Evolutionary conservation across 2,797 vertebrate genomes (phyloP).

Genomic region (Eutrigla gurnardus): DNA sequence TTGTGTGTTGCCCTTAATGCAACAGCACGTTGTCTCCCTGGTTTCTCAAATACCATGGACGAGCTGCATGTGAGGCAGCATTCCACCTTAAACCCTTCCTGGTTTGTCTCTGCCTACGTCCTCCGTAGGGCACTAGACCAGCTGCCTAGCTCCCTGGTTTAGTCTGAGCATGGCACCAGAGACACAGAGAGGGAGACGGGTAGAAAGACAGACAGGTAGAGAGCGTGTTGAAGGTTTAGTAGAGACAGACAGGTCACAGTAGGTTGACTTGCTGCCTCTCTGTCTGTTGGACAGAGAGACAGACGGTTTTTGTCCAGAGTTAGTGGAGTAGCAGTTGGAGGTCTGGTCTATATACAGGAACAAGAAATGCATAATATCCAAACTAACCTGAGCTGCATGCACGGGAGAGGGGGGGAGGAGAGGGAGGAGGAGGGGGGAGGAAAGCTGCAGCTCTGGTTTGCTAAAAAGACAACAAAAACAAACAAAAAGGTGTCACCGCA

Average conservation of each 20-base stretch:
- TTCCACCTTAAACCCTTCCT: slow-evolving; percentile 4
- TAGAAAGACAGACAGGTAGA: slow-evolving; percentile 36
- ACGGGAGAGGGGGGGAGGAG: not conserved
- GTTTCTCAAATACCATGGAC: not conserved
- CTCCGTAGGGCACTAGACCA: slow-evolving; percentile 32
- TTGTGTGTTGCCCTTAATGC: slow-evolving; percentile 15
- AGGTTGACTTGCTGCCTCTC: not conserved
- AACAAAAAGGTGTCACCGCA: not conserved
- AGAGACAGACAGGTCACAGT: slow-evolving; percentile 56
- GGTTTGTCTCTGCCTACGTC: slow-evolving; percentile 5
- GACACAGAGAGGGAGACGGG: slow-evolving; percentile 51
- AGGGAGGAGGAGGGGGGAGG: not conserved
- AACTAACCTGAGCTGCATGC: slow-evolving; percentile 55
- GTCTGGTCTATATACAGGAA: slow-evolving; percentile 71
- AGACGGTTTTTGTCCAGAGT: not conserved
- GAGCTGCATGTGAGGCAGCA: not conserved
- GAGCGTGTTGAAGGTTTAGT: slow-evolving; percentile 1
- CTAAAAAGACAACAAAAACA: not conserved
- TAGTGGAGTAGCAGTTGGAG: slow-evolving; percentile 41
- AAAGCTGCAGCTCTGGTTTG: not conserved
- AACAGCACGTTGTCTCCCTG: not conserved
- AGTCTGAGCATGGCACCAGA: slow-evolving; percentile 80
- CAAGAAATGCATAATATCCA: slow-evolving; percentile 70
- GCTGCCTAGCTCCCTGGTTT: slow-evolving; percentile 69
- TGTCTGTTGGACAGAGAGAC: too few relatives aligned